Base-by-base conservation (phyloP, 2,797 vertebrate genomes). In the Mionectes olivaceus region DNA sequence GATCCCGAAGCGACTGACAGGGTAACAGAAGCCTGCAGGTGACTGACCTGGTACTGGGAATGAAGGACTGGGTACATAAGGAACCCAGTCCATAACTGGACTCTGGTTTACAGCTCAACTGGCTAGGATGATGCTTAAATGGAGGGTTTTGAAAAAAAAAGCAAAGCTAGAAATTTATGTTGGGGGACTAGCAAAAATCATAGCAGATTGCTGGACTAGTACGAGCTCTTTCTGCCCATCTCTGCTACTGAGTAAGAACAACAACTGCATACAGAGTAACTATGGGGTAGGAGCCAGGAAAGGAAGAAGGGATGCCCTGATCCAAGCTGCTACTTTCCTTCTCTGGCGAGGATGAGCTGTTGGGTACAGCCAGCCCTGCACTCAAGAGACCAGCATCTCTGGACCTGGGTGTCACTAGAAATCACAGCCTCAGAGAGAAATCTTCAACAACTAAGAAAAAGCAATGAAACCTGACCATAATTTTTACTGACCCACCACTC, bases 271-370 rank as follows among this genome's bases (percentile, higher is more conserved):
- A n/a, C 1, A 4, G 44, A 47, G 12, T 14, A 65, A 41, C 24
- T 43, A 32, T n/a, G 69, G 7, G 17, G 19, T 12, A n/a, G 56
- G 19, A 73, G 56, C 30, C 47, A 46, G 35, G 24, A 55, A 68
- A 73, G 18, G 70, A 67, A 71, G 50, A 75, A 73, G 30, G 17
- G 17, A 46, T 81, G 69, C 18, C 46, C 57, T 60, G 23, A 50
- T 12, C 17, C 32, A 4, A 9, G 41, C 52, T 64, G 56, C 61
- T 55, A 2, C 27, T 43, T 53, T 68, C 27, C 46, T 44, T 67
- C 35, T 39, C n/a, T 1, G 0, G 8, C 0, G 0, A 46, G 15
- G 50, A 64, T 21, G 17, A 13, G 46, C 15, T 61, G 15, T 5
- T 18, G n/a, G 28, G 19, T 80, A 53, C 39, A n/a, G 41, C 30